Conservation (phyloP, 1,140 invertebrate species). For the Trypoxylus dichotomus region DNA sequence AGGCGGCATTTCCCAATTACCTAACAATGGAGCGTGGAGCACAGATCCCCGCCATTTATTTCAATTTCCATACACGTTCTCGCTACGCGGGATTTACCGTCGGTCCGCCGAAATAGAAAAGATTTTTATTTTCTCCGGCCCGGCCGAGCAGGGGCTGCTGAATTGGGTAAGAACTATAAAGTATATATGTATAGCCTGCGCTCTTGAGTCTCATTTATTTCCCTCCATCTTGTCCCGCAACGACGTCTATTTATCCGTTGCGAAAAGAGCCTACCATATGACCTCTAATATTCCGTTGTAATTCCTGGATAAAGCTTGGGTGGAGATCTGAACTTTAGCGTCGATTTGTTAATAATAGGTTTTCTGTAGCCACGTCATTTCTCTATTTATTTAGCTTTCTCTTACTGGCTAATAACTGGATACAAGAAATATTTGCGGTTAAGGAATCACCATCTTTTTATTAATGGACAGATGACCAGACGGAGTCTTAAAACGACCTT, state of each 20-base stretch:
- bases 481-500: no score
- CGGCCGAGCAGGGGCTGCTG: conserved; percentile 14
- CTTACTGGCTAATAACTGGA: no score
- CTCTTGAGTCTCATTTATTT: conserved; percentile 43
- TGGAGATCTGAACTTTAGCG: no score
- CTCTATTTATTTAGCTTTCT: no score
- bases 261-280: neutral
- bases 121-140: conserved; percentile 42
- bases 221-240: conserved; percentile 36
- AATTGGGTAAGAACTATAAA: conserved; percentile 39
- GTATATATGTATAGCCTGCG: conserved; percentile 27
- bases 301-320: no score
- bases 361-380: no score
- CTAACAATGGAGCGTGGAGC: conserved; percentile 16
- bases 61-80: conserved; percentile 43
- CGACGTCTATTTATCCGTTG: conserved; percentile 13
- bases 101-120: conserved; percentile 39
- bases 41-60: conserved; percentile 40
- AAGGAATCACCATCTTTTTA: no score
- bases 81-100: conserved; percentile 38
- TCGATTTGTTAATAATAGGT: no score
- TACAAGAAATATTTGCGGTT: no score
- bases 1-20: conserved; percentile 33
- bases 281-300: no score
- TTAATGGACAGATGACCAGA: no score